phyloP scores from a whole-genome alignment of 2,113 vertebrate genomes.

The Felis chaus region DNA sequence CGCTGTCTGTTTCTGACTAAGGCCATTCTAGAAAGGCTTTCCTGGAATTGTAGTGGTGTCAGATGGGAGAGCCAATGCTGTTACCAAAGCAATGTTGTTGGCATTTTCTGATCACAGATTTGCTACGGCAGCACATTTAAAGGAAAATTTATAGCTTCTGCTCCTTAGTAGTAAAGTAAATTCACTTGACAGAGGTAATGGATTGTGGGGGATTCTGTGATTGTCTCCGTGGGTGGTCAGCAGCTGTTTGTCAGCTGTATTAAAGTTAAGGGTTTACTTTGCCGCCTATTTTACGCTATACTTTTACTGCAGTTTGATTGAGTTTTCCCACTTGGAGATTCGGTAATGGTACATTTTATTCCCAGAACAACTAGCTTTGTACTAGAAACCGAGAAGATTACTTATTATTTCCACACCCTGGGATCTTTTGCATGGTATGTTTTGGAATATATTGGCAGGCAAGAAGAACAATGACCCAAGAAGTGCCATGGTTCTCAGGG shows the following conservation, averaged over 20 bases:
- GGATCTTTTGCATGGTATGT: slow-evolving; percentile 60
- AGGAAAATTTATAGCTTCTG: slow-evolving; percentile 62
- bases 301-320: slow-evolving; percentile 74
- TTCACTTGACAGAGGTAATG: slow-evolving; percentile 40
- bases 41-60: background rate
- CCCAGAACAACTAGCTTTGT: slow-evolving; percentile 74
- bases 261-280: slow-evolving; percentile 53
- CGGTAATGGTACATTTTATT: slow-evolving; percentile 62
- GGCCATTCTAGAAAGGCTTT: slow-evolving; percentile 6
- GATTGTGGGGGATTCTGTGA: background rate
- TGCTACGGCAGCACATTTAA: slow-evolving; percentile 64
- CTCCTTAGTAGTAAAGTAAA: slow-evolving; percentile 59
- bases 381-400: slow-evolving; percentile 60
- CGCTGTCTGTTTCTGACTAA: slow-evolving; percentile 31
- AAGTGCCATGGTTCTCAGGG: slow-evolving; percentile 29
- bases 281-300: slow-evolving; percentile 19
- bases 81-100: slow-evolving; percentile 29
- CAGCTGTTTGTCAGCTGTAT: slow-evolving; percentile 55
- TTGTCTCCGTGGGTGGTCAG: slow-evolving; percentile 47
- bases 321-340: slow-evolving; percentile 26
- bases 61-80: background rate
- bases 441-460: slow-evolving; percentile 59
- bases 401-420: slow-evolving; percentile 69
- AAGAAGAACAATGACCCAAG: slow-evolving; percentile 45
- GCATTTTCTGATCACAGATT: slow-evolving; percentile 59